Base-by-base conservation (phyloP, 1,140 invertebrate genomes). In the Zaprionus capensis region DNA sequence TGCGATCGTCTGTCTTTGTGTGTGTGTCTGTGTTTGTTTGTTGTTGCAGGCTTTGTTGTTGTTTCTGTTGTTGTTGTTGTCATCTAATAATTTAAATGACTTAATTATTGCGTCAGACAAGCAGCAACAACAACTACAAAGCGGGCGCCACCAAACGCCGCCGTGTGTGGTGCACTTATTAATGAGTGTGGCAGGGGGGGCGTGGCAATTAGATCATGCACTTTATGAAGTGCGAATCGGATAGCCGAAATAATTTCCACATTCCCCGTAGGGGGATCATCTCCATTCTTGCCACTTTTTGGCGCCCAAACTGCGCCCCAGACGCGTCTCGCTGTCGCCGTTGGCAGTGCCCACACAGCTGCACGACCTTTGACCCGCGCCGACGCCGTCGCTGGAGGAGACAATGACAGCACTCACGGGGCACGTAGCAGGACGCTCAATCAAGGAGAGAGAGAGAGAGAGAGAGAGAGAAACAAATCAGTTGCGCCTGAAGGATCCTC, bases 71-170 rank as follows among this genome's bases (percentile, higher is more conserved):
- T 58, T 76, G 70, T 85, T 78, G 82, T 73, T 81, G 85, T 88
- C 86, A 85, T 90, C 85, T 90, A 90, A 90, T 90, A 90, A 85
- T 80, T 90, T 81, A 90, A 90, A 82, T 90, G 86, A 85, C 85
- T 90, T 90, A 82, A 90, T 90, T 90, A 90, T 90, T 90, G 85
- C 86, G 85, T 90, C 85, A 90, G 85, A 90, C 85, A 81, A 5
- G 74, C 70, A 71, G 24, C 36, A 41, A 34, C 36, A 41, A 51
- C 61, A 78, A 82, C 63, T 73, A 85, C 70, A 77, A 65, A 68
- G 80, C 80, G 68, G 80, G 81, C 87, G 68, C 49, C 67, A 72
- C 64, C n/a, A 12, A 28, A 28, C 74, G 81, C 81, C 73, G 66
- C 63, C 28, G 71, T 63, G 64, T 72, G 71, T 59, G 55, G 59